Percentiles rank a stretch among this genome's conserved stretches.
These are phyloP conservation scores for Thumatha senex DNA, from an alignment of 2,888 invertebrate species.

Conservation along the genomic window DNA sequence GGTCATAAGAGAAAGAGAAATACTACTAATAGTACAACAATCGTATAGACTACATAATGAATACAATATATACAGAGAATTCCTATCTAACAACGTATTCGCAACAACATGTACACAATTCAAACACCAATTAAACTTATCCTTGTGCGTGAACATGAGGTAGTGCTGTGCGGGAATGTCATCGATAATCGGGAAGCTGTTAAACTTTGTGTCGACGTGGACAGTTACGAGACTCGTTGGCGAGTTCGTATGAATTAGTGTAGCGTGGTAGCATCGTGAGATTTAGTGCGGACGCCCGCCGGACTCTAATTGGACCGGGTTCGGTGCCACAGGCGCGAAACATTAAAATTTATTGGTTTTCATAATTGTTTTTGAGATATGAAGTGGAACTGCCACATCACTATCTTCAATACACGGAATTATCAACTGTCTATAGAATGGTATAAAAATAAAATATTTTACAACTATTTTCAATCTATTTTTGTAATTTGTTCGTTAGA, in stretches of 20 bases:
- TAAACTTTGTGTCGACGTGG: slow-evolving; percentile 66
- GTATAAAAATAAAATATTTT: background rate
- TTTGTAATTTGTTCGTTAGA: background rate
- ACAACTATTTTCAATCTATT: too few species aligned
- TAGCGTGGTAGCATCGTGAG: slow-evolving; percentile 76
- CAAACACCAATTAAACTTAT: slow-evolving; percentile 18
- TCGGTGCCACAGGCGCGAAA: slow-evolving; percentile 75
- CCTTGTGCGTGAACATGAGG: slow-evolving; percentile 36
- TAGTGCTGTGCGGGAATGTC: slow-evolving; percentile 49
- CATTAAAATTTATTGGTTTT: slow-evolving; percentile 75
- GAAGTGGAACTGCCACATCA: slow-evolving; percentile 54
- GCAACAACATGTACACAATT: slow-evolving; percentile 5
- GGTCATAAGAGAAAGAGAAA: too few species aligned
- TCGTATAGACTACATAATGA: background rate
- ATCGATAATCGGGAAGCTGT: slow-evolving; percentile 69
- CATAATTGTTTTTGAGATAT: slow-evolving; percentile 78
- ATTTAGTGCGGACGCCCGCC: slow-evolving; percentile 75
- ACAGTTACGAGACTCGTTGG: slow-evolving; percentile 69
- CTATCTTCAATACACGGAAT: slow-evolving; percentile 49
- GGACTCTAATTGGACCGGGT: slow-evolving; percentile 77
- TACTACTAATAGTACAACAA: too few species aligned
- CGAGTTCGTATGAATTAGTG: slow-evolving; percentile 79
- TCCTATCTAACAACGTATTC: slow-evolving; percentile 2
- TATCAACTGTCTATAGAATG: background rate
- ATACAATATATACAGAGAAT: slow-evolving; percentile 2